Base-by-base conservation (phyloP, 2,888 invertebrate species). In the Thymelicus lineola region DNA sequence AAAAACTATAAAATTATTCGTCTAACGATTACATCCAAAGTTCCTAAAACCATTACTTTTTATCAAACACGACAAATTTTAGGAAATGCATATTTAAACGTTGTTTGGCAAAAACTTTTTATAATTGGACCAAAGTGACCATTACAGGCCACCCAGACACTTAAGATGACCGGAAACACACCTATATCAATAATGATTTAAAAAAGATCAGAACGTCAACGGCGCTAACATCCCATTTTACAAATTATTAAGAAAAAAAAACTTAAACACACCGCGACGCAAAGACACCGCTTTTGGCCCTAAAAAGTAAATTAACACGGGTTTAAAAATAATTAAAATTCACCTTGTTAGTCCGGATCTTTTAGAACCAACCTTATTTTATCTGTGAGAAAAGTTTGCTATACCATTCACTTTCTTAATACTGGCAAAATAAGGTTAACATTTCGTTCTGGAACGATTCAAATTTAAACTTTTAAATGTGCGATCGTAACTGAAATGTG, bases 161-260 rank as follows among this genome's bases (percentile, higher is more conserved):
- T 62, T 62, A 63, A 58, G 50, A 48, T 64, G 48, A 86, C 85
- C 91, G 91, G 91, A 91, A 90, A 91, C 82, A 70, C 76, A 75
- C 80, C 82, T 86, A 89, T 84, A 88, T 86, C 82, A 84, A 88
- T 85, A 80, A 85, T 86, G 83, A 88, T 87, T 89, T 85, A 83
- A 88, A 88, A 83, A 84, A 82, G 83, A 85, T 85, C 86, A 84
- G 76, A 74, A 70, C 78, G 71, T 80, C 78, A 79, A 81, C 82
- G 90, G 91, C 90, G 91, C 88, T 91, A 91, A 91, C 89, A 90
- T 86, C 84, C 87, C 90, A 90, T 91, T 91, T 91, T 87, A 91
- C 91, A 91, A 90, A 91, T 91, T 89, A 90, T 77, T 90, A 90
- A 87, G 88, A 85, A 81, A 85, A 87, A 73, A 86, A 89, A 86